Base-by-base conservation (phyloP, 1,140 invertebrate species). In the Lepidurus apus region DNA sequence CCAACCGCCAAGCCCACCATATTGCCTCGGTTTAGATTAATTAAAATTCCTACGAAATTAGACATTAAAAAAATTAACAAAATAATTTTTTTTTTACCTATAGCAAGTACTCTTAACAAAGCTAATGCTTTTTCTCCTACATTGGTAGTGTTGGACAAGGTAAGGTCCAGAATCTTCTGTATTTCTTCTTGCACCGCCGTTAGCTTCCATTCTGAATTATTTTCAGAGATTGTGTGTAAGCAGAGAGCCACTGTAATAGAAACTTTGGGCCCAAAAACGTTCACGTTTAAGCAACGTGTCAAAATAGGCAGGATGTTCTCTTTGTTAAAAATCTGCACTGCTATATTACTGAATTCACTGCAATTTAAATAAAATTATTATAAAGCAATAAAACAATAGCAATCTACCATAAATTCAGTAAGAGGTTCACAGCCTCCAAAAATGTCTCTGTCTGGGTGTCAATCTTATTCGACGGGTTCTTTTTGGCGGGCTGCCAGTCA, bases 321-420 rank as follows among this genome's bases (percentile, higher is more conserved):
- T 78, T 89, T 85, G 76, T 91, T 91, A 21, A 91, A 87, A 78
- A 89, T 88, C 82, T 90, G 89, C 2, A 93, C 84, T 45, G 92
- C 91, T 43, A 85, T 82, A 73, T 90, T 89, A 85, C 87, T 87
- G 85, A 84, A 84, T 81, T 87, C 87, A 85, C 87, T 88, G 81
- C 53, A 84, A 84, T 78, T n/a, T n/a, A n/a, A 43, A 78, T 78
- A 82, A 81, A 34, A 78, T 81, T 76, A 73, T 21, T 26, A 9
- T 21, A 26, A 76, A 78, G 24, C 11, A 73, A 34, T 11, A 65
- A 24, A 44, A 45, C 4, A 42, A 43, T 73, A 11, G 43, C 7
- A 74, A 82, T 81, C 79, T 84, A 87, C 86, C 91, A 92, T 42
- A 93, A 84, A 82, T 91, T 91, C 86, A 90, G 89, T 1, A 93